Evolutionary conservation across 2,888 invertebrate species (phyloP).

Genomic region (Halocaridina rubra): DNA sequence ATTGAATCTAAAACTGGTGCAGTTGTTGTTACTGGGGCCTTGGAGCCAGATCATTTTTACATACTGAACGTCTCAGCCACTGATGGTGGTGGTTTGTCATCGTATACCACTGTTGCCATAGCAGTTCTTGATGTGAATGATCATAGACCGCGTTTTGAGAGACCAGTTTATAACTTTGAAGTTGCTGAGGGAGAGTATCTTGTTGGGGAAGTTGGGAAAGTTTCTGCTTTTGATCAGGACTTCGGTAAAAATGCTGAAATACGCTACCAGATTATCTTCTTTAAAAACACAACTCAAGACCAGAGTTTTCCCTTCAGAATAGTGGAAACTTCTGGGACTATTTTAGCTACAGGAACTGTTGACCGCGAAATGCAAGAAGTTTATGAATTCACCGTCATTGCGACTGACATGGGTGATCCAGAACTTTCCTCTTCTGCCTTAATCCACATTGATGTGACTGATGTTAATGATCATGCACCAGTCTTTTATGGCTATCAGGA

Average conservation of each 20-base stretch:
- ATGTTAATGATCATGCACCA: slow-evolving; percentile 86
- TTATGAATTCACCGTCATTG: slow-evolving; percentile 79
- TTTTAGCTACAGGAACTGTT: slow-evolving; percentile 80
- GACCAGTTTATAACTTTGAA: slow-evolving; percentile 85
- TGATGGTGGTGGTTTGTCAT: slow-evolving; percentile 81
- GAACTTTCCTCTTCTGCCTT: slow-evolving; percentile 74
- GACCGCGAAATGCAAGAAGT: slow-evolving; percentile 80
- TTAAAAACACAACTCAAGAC: slow-evolving; percentile 13
- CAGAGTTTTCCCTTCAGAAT: slow-evolving; percentile 76
- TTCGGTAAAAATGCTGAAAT: slow-evolving; percentile 84
- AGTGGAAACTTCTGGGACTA: slow-evolving; percentile 76
- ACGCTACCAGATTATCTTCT: slow-evolving; percentile 73
- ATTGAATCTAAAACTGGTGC: slow-evolving; percentile 53
- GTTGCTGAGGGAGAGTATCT: slow-evolving; percentile 83
- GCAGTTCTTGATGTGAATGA: slow-evolving; percentile 79
- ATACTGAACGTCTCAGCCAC: slow-evolving; percentile 80
- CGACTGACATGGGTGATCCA: slow-evolving; percentile 79
- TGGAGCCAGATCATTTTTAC: slow-evolving; percentile 68
- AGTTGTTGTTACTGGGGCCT: slow-evolving; percentile 35
- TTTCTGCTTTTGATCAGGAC: slow-evolving; percentile 84
- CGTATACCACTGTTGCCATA: slow-evolving; percentile 78
- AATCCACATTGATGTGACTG: slow-evolving; percentile 83
- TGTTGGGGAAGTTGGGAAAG: slow-evolving; percentile 78
- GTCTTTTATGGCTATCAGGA: slow-evolving; percentile 81
- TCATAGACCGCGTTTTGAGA: slow-evolving; percentile 84